Conservation (phyloP, 2,888 invertebrate genomes). For the Rapana venosa region DNA sequence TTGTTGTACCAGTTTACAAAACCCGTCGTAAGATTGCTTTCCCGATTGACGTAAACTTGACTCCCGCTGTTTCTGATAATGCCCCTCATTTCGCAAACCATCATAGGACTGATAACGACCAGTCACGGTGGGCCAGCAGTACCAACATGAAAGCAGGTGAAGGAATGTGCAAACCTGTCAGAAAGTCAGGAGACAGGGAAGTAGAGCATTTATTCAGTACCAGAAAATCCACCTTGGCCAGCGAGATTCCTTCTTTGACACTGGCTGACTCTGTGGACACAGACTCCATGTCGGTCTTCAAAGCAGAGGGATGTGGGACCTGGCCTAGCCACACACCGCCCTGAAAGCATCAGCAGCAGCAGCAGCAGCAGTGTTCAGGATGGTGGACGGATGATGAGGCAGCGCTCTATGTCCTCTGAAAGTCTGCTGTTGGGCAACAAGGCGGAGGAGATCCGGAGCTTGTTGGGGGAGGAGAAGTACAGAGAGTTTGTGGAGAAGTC, state of each 20-base stretch:
- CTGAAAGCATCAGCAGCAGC: conserved; percentile 51
- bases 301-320: conserved; percentile 52
- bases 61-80: conserved; percentile 6
- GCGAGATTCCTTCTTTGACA: conserved; percentile 25
- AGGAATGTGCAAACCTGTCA: not conserved
- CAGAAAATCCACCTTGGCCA: conserved; percentile 17
- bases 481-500: conserved; percentile 62
- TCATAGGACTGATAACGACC: not conserved
- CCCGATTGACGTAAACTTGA: conserved; percentile 7
- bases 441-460: conserved; percentile 48
- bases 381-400: not conserved
- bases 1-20: not conserved
- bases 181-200: conserved; percentile 32
- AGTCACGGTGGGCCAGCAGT: not conserved
- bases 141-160: not conserved
- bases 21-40: not conserved
- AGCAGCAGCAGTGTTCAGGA: conserved; percentile 41
- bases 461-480: conserved; percentile 63
- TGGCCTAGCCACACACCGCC: conserved; percentile 68
- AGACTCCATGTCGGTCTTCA: conserved; percentile 48
- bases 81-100: not conserved
- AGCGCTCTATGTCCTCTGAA: conserved; percentile 24
- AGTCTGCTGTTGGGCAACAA: conserved; percentile 9
- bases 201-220: conserved; percentile 30
- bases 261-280: conserved; percentile 36